Conservation (phyloP, 2,888 invertebrate genomes). For the Nipponacmea schrenckii region DNA sequence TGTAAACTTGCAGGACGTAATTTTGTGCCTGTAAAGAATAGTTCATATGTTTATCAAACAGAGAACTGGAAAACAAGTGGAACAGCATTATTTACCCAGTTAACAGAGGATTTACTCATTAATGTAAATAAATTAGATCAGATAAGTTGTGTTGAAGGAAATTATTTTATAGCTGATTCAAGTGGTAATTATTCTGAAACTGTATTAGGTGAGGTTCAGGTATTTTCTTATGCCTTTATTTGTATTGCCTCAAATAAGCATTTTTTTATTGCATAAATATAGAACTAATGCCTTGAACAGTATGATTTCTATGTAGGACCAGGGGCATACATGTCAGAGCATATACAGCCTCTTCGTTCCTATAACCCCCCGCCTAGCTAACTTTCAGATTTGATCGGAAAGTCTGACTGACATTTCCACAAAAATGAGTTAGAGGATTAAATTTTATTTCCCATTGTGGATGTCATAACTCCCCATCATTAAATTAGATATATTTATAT, state of each 20-base stretch:
- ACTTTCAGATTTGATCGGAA: too few species aligned
- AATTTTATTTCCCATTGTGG: too few species aligned
- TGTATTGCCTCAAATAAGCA: too few species aligned
- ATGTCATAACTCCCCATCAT: too few species aligned
- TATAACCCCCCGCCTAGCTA: too few species aligned
- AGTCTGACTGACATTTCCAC: too few species aligned
- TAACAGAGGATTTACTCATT: slow-evolving; percentile 45
- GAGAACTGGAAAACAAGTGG: slow-evolving; percentile 48
- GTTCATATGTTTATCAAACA: slow-evolving; percentile 40
- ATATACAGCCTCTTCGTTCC: too few species aligned
- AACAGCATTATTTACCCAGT: slow-evolving; percentile 43
- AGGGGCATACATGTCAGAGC: too few species aligned
- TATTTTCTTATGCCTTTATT: not conserved
- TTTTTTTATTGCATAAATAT: too few species aligned
- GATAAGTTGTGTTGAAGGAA: slow-evolving; percentile 45
- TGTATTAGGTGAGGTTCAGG: slow-evolving; percentile 31
- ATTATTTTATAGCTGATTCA: slow-evolving; percentile 46
- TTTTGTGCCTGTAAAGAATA: slow-evolving; percentile 41
- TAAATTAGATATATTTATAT: not conserved
- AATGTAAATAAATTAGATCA: slow-evolving; percentile 51
- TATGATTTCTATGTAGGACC: too few species aligned
- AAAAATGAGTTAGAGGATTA: too few species aligned
- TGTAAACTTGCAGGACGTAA: slow-evolving; percentile 30
- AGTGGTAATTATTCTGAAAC: slow-evolving; percentile 43
- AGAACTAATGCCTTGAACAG: too few species aligned